Conservation (phyloP, 2,113 vertebrate genomes). For the Vidua macroura region DNA sequence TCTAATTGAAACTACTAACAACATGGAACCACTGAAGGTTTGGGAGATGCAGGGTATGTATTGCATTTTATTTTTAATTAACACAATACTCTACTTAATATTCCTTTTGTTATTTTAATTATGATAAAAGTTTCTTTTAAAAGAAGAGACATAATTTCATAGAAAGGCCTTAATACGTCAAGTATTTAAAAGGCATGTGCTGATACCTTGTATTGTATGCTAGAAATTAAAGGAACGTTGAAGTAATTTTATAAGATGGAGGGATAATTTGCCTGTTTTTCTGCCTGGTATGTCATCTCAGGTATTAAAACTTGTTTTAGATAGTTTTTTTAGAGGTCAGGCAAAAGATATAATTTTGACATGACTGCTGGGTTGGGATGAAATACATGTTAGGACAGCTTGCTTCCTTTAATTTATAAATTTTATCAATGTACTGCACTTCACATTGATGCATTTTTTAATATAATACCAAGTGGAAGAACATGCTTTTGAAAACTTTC, state of each 20-base stretch:
- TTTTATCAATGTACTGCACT: not conserved
- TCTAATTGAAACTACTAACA: conserved; percentile 86
- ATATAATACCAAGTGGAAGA: not conserved
- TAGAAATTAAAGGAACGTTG: not conserved
- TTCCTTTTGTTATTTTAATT: not conserved
- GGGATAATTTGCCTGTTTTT: not conserved
- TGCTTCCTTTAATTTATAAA: not conserved
- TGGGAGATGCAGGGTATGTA: conserved; percentile 94
- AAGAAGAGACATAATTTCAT: not conserved
- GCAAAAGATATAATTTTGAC: not conserved
- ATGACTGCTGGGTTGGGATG: not conserved
- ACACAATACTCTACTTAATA: not conserved
- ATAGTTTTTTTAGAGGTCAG: not conserved
- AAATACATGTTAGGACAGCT: not conserved
- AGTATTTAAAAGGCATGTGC: not conserved
- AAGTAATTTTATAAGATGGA: not conserved
- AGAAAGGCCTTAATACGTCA: not conserved
- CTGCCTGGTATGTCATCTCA: not conserved
- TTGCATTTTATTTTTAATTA: not conserved
- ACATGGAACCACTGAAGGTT: conserved; percentile 90
- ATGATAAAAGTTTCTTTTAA: not conserved
- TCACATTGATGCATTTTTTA: not conserved
- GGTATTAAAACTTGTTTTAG: not conserved
- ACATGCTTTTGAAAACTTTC: not conserved
- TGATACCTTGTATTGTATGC: not conserved